Base-by-base conservation (phyloP, 2,797 vertebrate genomes). In the Melanotaenia pygmaea region DNA sequence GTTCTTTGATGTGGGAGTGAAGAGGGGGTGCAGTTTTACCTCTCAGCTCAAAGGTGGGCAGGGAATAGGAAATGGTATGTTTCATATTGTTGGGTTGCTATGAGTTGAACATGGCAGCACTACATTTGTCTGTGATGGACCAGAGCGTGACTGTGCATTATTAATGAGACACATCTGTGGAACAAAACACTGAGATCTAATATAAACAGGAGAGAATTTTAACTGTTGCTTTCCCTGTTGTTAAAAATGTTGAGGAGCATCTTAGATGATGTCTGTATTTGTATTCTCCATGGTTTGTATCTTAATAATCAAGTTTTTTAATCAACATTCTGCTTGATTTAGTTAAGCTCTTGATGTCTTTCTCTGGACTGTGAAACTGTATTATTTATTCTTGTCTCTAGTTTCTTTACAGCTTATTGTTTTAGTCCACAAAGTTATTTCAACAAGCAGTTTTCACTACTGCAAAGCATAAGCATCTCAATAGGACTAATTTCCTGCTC, bases 141-240 rank as follows among this genome's bases (percentile, higher is more conserved):
- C 63, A 34, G 56, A 70, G 72, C 57, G 80, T 37, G 76, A 62
- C 51, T 22, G 73, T 86, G 81, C 79, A 86, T 87, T 87, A 88
- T 84, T 86, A 77, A 87, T 81, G 80, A 0, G 2, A 26, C 28
- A 34, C 3, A 20, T 82, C 64, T 72, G 70, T 51, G 71, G 77
- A 70, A 77, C 59, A 78, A 80, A 77, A 75, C 43, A 68, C 59
- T 16, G 50, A 62, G 54, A 54, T 72, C 13, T 13, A 24, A 56
- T 1, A 32, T 32, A 63, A 70, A 74, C 68, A 38, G 66, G 37
- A 10, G 51, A 64, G 20, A 64, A 50, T 51, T 62, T 47, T 13
- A 70, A 63, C 51, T 58, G 80, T 67, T 64, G 22, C 24, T 28
- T 66, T 40, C 54, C 60, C 53, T 34, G 26, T n/a, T 0, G 3